Conservation (phyloP, 2,888 invertebrate species). For the Eupithecia vulgata region DNA sequence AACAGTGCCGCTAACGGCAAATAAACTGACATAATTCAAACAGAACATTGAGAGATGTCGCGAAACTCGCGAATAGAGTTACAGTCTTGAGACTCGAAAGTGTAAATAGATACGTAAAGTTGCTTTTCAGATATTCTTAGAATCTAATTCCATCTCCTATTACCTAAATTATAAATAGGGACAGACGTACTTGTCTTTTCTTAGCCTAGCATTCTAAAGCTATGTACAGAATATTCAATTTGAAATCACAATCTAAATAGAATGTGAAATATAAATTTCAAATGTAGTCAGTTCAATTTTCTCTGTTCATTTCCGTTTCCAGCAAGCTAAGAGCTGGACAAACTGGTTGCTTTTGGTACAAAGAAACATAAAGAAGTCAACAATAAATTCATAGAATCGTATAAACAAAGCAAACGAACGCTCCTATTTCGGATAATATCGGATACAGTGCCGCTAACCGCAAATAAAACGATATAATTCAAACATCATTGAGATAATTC, state of each 20-base stretch:
- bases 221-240: neutral
- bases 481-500: neutral
- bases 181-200: neutral
- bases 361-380: slow-evolving; percentile 9
- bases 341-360: neutral
- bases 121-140: neutral
- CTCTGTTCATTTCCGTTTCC: slow-evolving; percentile 3
- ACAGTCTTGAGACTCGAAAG: neutral
- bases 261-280: neutral
- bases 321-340: neutral
- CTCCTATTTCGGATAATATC: slow-evolving; percentile 16
- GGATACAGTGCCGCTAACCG: neutral
- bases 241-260: neutral
- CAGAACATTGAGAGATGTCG: neutral
- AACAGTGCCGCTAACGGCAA: neutral
- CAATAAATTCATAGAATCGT: slow-evolving; percentile 22
- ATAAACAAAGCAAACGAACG: slow-evolving; percentile 27
- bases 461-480: slow-evolving; percentile 6
- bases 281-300: slow-evolving; percentile 5
- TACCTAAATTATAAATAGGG: neutral
- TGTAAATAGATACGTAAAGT: too few species aligned
- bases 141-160: neutral
- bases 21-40: slow-evolving; percentile 6
- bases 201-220: neutral
- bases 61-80: neutral